These are phyloP conservation scores for Liposcelis brunnea DNA, from an alignment of 2,888 invertebrate genomes.

Conservation along the genomic window DNA sequence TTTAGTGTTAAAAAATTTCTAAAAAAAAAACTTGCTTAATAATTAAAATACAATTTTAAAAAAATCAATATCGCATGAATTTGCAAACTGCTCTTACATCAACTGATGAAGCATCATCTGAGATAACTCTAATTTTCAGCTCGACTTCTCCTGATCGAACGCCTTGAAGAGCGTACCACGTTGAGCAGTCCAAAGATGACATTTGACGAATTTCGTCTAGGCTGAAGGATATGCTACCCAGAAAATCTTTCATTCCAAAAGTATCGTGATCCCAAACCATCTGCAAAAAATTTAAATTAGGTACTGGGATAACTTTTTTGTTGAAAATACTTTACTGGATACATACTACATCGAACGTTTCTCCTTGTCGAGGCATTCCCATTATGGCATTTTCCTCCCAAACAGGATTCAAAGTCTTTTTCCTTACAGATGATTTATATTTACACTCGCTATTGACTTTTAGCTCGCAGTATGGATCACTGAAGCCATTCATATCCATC, in stretches of 20 bases:
- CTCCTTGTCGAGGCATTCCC: constrained; percentile 27
- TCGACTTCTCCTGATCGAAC: constrained; percentile 31
- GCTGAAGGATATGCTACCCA: constrained; percentile 30
- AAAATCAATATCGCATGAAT: too few species aligned
- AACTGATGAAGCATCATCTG: constrained; percentile 19
- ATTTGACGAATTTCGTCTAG: constrained; percentile 30
- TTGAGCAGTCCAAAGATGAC: constrained; percentile 26
- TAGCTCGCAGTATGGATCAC: constrained; percentile 35
- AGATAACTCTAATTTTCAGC: constrained; percentile 27
- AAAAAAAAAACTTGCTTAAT: too few species aligned
- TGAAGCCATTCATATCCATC: constrained; percentile 35
- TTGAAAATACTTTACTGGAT: not conserved
- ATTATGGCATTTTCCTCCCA: constrained; percentile 36
- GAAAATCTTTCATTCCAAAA: constrained; percentile 33
- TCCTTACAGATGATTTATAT: constrained; percentile 32
- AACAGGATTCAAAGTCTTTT: constrained; percentile 33
- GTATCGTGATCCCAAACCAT: constrained; percentile 34
- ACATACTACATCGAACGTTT: constrained; percentile 31
- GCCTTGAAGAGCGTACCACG: constrained; percentile 29
- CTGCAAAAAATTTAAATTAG: constrained; percentile 19
- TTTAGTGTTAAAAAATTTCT: too few species aligned
- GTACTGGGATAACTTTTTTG: not conserved
- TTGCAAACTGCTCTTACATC: too few species aligned
- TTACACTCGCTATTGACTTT: constrained; percentile 30
- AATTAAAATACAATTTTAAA: too few species aligned